Base-by-base conservation (phyloP, 2,888 invertebrate genomes). In the Drosophila lacicola region DNA sequence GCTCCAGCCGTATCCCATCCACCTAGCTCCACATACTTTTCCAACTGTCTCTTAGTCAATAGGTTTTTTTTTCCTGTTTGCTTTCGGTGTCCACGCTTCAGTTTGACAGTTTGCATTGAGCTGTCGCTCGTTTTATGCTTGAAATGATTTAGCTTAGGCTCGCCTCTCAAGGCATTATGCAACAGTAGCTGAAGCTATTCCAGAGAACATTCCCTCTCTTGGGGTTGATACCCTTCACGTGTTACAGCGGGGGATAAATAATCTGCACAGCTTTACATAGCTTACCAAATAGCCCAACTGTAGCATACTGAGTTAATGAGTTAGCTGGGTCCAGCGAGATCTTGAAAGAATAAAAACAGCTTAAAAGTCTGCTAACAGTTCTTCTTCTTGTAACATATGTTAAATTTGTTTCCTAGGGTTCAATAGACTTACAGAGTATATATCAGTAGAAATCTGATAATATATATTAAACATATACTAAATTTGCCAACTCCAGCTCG, bases 91-190 rank as follows among this genome's bases (percentile, higher is more conserved):
- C 29, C 37, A 41, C 25, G n/a, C 51, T 47, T 25, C 14, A 47
- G 44, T 54, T 70, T 49, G 54, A 58, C 70, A 63, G 70, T 54
- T 42, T 56, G 36, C 51, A 62, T 60, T 66, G 66, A 54, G 44
- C 50, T 66, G 71, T 66, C 61, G 6, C 44, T 56, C 21, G 14
- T 25, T 49, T 75, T 64, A 75, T 64, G 64, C 17, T 8, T 13
- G 14, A 41, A 68, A 44, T 68, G 68, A 78, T 75, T 75, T 68
- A 62, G 17, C 45, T 9, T 11, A 10, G n/a, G n/a, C 14, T 54
- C n/a, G 0, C 13, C 8, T 41, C 17, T 9, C 13, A 46, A n/a
- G 4, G 11, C 5, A 3, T 41, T 54, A 10, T 14, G 41, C 29
- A 42, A 54, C n/a, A 17, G 39, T 41, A 14, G n/a, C 14, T 9